Conservation (phyloP, 2,888 invertebrate genomes). For the Pachliopta kotzebuea region DNA sequence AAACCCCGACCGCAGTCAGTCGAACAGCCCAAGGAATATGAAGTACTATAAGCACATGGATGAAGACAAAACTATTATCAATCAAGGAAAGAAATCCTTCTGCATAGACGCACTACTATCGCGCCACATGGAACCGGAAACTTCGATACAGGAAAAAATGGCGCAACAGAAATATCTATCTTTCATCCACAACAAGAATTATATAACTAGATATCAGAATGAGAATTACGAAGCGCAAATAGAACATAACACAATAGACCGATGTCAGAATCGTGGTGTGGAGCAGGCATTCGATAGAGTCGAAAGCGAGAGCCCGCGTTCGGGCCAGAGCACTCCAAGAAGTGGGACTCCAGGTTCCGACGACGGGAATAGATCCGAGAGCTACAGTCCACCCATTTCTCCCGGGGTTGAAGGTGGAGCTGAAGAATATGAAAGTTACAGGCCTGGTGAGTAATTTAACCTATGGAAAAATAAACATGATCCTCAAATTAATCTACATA, state of each 20-base stretch:
- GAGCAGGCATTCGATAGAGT: conserved; percentile 41
- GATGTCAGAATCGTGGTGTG: conserved; percentile 45
- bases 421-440: conserved; percentile 67
- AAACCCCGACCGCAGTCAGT: conserved; percentile 54
- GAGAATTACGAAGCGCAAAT: conserved; percentile 73
- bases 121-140: conserved; percentile 61
- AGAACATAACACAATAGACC: conserved; percentile 68
- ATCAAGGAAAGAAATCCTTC: conserved; percentile 86
- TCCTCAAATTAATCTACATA: no score
- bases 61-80: conserved; percentile 66
- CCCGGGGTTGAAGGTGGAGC: conserved; percentile 89
- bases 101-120: conserved; percentile 94
- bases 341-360: conserved; percentile 75
- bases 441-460: conserved; percentile 58
- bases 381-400: conserved; percentile 91
- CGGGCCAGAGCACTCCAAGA: conserved; percentile 59
- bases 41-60: conserved; percentile 54
- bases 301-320: conserved; percentile 50
- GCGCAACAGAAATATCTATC: conserved; percentile 66
- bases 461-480: no score
- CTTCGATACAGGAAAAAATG: conserved; percentile 57
- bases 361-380: conserved; percentile 82
- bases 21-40: conserved; percentile 67
- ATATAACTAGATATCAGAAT: conserved; percentile 59
- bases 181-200: conserved; percentile 66